A percentile compares a stretch with the other conserved stretches of the same genome.
phyloP scores from a whole-genome alignment of 2,888 invertebrate genomes.

The Eutolmus rufibarbis region DNA sequence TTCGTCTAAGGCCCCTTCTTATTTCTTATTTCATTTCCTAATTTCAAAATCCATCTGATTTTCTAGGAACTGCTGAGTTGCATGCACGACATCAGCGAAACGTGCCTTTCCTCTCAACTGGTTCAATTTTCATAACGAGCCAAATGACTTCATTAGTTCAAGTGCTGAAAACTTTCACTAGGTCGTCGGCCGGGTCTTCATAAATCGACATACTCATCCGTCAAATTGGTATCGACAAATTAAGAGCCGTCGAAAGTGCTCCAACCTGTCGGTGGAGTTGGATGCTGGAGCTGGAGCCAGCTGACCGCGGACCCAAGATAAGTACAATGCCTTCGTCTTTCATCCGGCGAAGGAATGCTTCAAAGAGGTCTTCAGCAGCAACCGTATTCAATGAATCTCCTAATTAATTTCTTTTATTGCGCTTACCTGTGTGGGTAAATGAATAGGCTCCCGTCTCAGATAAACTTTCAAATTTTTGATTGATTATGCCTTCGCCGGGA shows the following conservation, averaged over 20 bases:
- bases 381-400: conserved; percentile 29
- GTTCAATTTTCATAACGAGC: not conserved
- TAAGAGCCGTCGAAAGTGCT: conserved; percentile 21
- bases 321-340: not conserved
- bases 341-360: not conserved
- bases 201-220: conserved; percentile 31
- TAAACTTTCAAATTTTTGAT: conserved; percentile 39
- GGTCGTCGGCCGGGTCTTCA: not conserved
- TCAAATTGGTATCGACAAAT: conserved; percentile 39
- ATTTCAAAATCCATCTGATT: not conserved
- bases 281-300: not conserved
- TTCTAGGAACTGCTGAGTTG: not conserved
- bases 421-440: conserved; percentile 16
- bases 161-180: conserved; percentile 9
- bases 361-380: conserved; percentile 4
- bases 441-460: conserved; percentile 20
- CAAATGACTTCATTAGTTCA: conserved; percentile 8
- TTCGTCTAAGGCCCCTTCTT: not conserved
- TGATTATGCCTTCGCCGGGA: conserved; percentile 15
- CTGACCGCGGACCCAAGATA: not conserved
- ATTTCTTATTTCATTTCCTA: not conserved
- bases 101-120: not conserved
- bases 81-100: not conserved
- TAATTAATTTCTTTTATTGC: conserved; percentile 39
- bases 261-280: not conserved